These are phyloP conservation scores for Bovichtus diacanthus DNA, from an alignment of 2,797 vertebrate genomes.

Conservation along the genomic window DNA sequence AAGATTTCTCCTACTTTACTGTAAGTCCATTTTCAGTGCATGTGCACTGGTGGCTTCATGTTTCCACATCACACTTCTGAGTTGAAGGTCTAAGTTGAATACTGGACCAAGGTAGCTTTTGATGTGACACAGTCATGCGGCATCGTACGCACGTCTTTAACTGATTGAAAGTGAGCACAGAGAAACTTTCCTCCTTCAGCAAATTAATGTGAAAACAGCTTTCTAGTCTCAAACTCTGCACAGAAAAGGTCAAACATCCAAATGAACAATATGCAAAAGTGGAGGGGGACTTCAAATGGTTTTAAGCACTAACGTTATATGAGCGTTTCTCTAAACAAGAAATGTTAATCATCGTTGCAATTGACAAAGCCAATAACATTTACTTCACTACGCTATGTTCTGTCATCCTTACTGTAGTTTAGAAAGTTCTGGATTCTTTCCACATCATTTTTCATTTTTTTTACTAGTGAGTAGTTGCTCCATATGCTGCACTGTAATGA, in stretches of 20 bases:
- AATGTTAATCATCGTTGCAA: not conserved
- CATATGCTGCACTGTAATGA: not conserved
- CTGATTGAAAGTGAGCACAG: not conserved
- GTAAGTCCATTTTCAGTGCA: no score
- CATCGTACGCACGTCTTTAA: not conserved
- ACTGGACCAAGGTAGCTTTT: not conserved
- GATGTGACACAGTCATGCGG: not conserved
- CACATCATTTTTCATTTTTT: no score
- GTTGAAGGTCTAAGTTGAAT: no score
- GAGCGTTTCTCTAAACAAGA: no score
- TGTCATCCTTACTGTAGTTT: not conserved
- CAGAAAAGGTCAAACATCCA: constrained; percentile 3
- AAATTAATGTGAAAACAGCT: not conserved
- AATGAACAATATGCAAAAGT: not conserved
- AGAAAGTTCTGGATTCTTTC: not conserved
- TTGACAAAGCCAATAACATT: not conserved
- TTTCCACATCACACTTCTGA: not conserved
- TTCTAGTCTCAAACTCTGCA: not conserved
- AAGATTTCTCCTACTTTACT: not conserved
- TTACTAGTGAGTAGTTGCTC: no score
- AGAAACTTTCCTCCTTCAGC: no score
- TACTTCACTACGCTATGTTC: not conserved
- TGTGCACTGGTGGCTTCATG: not conserved
- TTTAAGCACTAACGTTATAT: not conserved
- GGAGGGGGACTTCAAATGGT: not conserved